phyloP scores from a whole-genome alignment of 2,888 invertebrate species.

The Acleris holmiana region DNA sequence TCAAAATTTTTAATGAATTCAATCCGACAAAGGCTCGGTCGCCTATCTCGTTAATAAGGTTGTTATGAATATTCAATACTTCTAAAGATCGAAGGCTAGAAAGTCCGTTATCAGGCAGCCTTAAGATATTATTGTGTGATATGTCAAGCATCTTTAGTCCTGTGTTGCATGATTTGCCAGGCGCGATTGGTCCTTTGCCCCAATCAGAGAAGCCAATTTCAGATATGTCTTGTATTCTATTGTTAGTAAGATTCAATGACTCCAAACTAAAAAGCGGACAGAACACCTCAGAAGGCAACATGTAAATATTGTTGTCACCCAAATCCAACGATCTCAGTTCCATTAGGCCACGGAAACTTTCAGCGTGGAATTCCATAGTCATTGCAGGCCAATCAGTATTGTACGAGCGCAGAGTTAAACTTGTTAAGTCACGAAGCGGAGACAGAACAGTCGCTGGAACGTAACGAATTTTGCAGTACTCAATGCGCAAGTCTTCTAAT shows the following conservation, averaged over 20 bases:
- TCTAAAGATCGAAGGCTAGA: slow-evolving; percentile 88
- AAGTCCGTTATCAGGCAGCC: slow-evolving; percentile 88
- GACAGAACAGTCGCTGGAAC: slow-evolving; percentile 89
- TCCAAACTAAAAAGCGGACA: slow-evolving; percentile 89
- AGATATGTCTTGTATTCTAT: slow-evolving; percentile 90
- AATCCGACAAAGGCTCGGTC: slow-evolving; percentile 90
- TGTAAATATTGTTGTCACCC: slow-evolving; percentile 91
- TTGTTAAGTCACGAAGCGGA: slow-evolving; percentile 87
- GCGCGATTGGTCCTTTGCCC: slow-evolving; percentile 87
- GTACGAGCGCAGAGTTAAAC: slow-evolving; percentile 88
- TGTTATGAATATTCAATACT: slow-evolving; percentile 89
- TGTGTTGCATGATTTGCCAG: slow-evolving; percentile 89
- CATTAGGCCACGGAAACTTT: slow-evolving; percentile 88
- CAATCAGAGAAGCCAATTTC: slow-evolving; percentile 91
- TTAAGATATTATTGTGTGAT: slow-evolving; percentile 88
- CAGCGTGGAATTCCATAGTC: slow-evolving; percentile 90
- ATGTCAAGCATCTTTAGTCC: slow-evolving; percentile 89
- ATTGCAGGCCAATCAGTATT: slow-evolving; percentile 92
- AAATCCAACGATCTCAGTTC: slow-evolving; percentile 88
- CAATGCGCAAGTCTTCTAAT: slow-evolving; percentile 89
- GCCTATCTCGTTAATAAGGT: slow-evolving; percentile 89
- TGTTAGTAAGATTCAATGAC: slow-evolving; percentile 89
- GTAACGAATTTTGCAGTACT: slow-evolving; percentile 91
- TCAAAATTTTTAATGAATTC: slow-evolving; percentile 87
- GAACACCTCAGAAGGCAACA: slow-evolving; percentile 88